These are phyloP conservation scores for Zaprionus kolodkinae DNA, from an alignment of 1,140 invertebrate species.

Conservation along the genomic window DNA sequence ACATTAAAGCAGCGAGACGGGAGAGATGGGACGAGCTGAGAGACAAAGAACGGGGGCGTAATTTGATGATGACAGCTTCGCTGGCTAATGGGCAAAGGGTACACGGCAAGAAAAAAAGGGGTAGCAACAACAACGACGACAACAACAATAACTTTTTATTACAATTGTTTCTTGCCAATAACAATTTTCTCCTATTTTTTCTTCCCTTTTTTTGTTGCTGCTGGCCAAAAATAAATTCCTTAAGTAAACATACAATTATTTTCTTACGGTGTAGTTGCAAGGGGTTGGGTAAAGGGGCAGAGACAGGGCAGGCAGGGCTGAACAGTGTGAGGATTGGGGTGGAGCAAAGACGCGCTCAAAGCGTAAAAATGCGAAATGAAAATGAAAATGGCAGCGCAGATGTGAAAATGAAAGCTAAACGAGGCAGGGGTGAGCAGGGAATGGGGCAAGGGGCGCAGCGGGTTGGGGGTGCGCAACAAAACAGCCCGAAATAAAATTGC, in stretches of 20 bases:
- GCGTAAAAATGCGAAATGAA: constrained; percentile 63
- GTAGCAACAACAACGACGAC: not conserved
- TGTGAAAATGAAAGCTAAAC: constrained; percentile 67
- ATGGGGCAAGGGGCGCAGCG: not conserved
- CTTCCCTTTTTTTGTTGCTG: not conserved
- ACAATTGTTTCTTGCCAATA: constrained; percentile 3
- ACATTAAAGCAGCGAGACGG: constrained; percentile 61
- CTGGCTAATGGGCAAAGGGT: constrained; percentile 31
- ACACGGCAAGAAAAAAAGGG: not conserved
- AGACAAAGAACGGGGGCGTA: constrained; percentile 66
- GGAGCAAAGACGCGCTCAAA: constrained; percentile 28
- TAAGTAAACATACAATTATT: constrained; percentile 6
- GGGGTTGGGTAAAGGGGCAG: not conserved
- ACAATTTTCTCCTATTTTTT: not conserved
- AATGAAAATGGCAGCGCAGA: constrained; percentile 67
- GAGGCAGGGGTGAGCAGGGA: constrained; percentile 20
- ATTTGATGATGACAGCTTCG: constrained; percentile 76
- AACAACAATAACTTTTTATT: not conserved
- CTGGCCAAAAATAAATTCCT: not conserved
- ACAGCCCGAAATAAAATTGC: constrained; percentile 65
- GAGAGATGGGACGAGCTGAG: constrained; percentile 4
- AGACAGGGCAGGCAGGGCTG: not conserved
- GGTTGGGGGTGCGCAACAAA: constrained; percentile 1
- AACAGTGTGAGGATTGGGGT: not conserved
- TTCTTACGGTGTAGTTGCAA: not conserved